These are phyloP conservation scores for Theocolax elegans DNA, from an alignment of 1,140 invertebrate species.

Conservation along the genomic window DNA sequence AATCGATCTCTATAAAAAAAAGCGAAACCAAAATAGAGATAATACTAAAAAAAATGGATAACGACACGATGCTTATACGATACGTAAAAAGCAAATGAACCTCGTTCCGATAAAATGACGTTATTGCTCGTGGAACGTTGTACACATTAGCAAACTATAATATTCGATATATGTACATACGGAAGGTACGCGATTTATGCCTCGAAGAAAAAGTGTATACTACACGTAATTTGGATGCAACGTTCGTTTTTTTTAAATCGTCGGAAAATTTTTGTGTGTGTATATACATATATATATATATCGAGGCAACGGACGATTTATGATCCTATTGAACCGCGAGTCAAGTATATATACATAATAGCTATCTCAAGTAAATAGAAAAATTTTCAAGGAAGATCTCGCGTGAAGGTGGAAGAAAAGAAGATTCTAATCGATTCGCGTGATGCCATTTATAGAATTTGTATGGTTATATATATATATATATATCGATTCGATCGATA, in stretches of 20 bases:
- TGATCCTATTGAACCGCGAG: constrained; percentile 28
- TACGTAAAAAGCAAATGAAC: constrained; percentile 10
- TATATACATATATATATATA: no score
- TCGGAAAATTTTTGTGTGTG: constrained; percentile 16
- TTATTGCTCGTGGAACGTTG: constrained; percentile 2
- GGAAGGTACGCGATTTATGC: no score
- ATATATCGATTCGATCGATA: constrained; percentile 17
- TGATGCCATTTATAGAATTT: constrained; percentile 36
- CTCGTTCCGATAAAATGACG: constrained; percentile 8
- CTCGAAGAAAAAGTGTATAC: no score
- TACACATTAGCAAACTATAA: neutral
- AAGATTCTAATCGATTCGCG: constrained; percentile 23
- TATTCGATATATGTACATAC: no score
- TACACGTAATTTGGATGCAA: neutral
- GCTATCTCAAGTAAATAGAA: neutral
- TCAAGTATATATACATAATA: constrained; percentile 23
- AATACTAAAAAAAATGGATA: constrained; percentile 37
- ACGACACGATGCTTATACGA: constrained; percentile 2
- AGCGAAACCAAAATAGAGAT: neutral
- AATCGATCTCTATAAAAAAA: constrained; percentile 27
- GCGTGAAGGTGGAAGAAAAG: constrained; percentile 9
- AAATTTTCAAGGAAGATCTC: constrained; percentile 2
- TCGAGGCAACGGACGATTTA: constrained; percentile 34
- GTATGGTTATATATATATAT: constrained; percentile 16
- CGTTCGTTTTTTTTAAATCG: constrained; percentile 15